A percentile compares a stretch with the other conserved stretches of the same genome.
Conservation (phyloP, 1,140 invertebrate genomes). For the Hylyphantes graminicola region DNA sequence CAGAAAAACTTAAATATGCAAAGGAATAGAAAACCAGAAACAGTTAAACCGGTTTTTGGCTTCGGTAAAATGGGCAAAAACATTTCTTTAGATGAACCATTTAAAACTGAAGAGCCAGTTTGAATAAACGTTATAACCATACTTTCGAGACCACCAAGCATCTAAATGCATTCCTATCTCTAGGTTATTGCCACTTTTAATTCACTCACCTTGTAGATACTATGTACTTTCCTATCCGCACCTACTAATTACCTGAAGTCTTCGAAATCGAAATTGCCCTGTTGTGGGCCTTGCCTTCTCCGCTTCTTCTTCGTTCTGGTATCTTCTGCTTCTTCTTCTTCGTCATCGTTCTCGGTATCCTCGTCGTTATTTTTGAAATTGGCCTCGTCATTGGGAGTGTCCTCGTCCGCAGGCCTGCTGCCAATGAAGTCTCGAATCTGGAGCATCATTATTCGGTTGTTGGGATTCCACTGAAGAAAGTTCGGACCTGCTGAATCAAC, state of each 20-base stretch:
- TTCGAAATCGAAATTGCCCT: conserved; percentile 30
- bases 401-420: neutral
- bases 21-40: too few species aligned
- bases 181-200: too few species aligned
- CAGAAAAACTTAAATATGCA: too few species aligned
- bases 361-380: neutral
- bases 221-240: too few species aligned
- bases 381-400: neutral
- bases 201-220: too few species aligned
- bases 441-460: conserved; percentile 29
- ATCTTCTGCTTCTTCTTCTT: conserved; percentile 6
- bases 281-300: neutral
- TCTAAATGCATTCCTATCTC: too few species aligned
- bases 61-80: too few species aligned
- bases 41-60: too few species aligned
- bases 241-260: neutral
- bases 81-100: too few species aligned
- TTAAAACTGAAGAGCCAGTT: too few species aligned
- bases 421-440: conserved; percentile 41
- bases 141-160: too few species aligned
- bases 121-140: too few species aligned
- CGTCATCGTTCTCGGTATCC: neutral
- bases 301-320: neutral
- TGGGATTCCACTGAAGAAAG: conserved; percentile 28
- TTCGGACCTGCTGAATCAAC: neutral